Conservation (phyloP, 2,797 vertebrate genomes). For the Hybognathus amarus region DNA sequence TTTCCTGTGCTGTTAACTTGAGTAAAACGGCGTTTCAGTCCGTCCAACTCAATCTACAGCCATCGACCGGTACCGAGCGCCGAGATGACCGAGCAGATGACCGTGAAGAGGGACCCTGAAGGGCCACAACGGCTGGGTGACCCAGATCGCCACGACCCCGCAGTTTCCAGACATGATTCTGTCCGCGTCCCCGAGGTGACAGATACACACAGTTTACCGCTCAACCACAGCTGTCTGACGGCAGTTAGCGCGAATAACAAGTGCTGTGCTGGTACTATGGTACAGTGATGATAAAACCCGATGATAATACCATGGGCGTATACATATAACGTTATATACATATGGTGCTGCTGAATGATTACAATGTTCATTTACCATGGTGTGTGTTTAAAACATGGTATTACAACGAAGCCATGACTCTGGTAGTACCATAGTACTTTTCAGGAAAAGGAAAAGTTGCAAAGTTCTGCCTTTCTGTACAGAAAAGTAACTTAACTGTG, state of each 20-base stretch:
- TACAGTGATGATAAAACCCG: background rate
- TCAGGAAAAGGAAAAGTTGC: no score
- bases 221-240: constrained; percentile 73
- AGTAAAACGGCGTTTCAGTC: constrained; percentile 30
- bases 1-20: constrained; percentile 58
- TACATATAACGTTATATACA: no score
- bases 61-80: constrained; percentile 60
- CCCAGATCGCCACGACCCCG: constrained; percentile 94
- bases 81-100: constrained; percentile 97
- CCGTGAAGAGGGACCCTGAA: constrained; percentile 93
- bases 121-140: constrained; percentile 95
- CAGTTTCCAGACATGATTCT: constrained; percentile 98
- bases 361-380: no score
- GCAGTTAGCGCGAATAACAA: background rate
- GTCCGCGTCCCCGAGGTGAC: constrained; percentile 92
- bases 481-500: no score
- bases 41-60: constrained; percentile 66
- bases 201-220: background rate
- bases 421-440: no score
- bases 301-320: background rate
- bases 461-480: no score
- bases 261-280: constrained; percentile 57
- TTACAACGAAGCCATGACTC: no score
- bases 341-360: no score
- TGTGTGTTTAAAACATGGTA: no score